Evolutionary conservation across 2,113 vertebrate genomes (phyloP), one percentile per base, ranked within the genome.

Genomic region (Symphodus melops): DNA sequence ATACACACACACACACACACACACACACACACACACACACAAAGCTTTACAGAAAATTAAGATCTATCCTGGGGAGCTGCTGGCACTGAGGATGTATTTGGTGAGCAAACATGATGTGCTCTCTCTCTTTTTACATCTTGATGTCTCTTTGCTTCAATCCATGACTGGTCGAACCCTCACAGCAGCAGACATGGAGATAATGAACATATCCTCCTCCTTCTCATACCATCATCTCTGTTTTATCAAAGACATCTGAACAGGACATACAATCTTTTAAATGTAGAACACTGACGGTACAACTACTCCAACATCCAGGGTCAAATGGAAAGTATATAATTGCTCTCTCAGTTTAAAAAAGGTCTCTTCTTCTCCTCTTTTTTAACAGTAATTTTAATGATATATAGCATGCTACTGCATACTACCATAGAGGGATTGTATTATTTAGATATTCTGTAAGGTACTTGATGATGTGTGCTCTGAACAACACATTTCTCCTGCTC

Each of bases 11-110:
- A 57, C 72, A 59, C 56, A 67, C 69, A 75, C 54, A 67, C 61
- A 72, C 3, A 49, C 44, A 71, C 54, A 25, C 57, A 41, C 3
- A 62, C 0, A 72, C 20, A 12, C 23, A 41, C 55, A 71, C 60
- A 67, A 46, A 79, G 56, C 41, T 52, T 77, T 72, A 65, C 55
- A 67, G 71, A 79, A 87, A 86, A 88, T 89, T 67, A 58, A 88
- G 91, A 91, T 88, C 83, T 81, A 82, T 91, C 84, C 83, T 53
- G 74, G 75, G 62, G 63, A 73, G 73, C 41, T 64, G 81, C 71
- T 72, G 86, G 81, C 81, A 86, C 70, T 57, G 69, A 56, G 48
- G 53, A 67, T 83, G 88, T 91, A 89, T 88, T 90, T 89, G 82
- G 88, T 87, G 74, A 90, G 82, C 73, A 89, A 89, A 90, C 87